Conservation (phyloP, 1,140 invertebrate genomes). For the Limonius californicus region DNA sequence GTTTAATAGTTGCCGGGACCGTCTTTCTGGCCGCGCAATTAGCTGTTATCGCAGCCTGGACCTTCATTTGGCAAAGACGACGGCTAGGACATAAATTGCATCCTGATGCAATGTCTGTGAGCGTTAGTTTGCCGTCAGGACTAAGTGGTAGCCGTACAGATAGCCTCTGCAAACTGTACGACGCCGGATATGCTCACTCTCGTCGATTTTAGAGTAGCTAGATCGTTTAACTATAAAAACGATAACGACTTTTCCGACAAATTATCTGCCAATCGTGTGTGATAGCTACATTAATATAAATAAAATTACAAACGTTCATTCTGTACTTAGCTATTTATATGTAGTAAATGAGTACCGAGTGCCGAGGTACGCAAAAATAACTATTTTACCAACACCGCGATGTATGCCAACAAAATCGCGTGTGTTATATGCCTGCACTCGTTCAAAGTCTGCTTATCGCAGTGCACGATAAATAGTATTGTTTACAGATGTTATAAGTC, state of each 20-base stretch:
- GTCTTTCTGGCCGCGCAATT: conserved; percentile 79
- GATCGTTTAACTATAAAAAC: neutral
- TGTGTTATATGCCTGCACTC: neutral
- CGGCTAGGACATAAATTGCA: conserved; percentile 56
- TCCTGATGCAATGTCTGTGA: conserved; percentile 54
- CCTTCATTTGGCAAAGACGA: conserved; percentile 76
- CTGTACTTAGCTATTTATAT: neutral
- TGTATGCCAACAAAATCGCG: neutral
- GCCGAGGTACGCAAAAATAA: too few relatives aligned
- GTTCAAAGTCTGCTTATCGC: neutral
- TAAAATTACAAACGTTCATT: neutral
- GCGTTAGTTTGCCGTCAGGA: conserved; percentile 51
- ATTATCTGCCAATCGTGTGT: conserved; percentile 26
- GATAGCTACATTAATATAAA: conserved; percentile 21
- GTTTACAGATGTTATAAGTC: neutral
- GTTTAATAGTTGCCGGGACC: conserved; percentile 74
- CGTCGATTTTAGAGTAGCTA: conserved; percentile 68
- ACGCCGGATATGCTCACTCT: conserved; percentile 67
- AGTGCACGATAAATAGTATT: neutral
- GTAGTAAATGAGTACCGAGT: neutral
- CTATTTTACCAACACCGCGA: neutral
- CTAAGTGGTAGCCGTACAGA: conserved; percentile 62
- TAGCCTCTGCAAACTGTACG: conserved; percentile 82
- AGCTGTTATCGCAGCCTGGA: conserved; percentile 77
- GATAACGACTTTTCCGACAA: neutral